Evolutionary conservation across 2,797 vertebrate species (phyloP).

Genomic region (Takifugu ocellatus): DNA sequence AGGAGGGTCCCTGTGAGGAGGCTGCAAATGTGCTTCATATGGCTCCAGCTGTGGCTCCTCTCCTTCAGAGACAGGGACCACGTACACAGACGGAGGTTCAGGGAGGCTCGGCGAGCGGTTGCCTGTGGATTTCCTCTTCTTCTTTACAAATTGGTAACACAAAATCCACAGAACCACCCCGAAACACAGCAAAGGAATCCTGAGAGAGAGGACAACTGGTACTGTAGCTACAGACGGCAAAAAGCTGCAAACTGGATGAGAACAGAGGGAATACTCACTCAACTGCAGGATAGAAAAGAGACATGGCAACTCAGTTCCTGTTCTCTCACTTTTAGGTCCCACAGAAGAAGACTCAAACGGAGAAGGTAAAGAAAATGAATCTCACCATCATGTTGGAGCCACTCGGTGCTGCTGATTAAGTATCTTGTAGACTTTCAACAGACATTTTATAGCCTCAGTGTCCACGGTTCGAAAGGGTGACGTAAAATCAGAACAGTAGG

Average conservation of each 20-base stretch:
- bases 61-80: constrained; percentile 36
- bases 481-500: constrained; percentile 10
- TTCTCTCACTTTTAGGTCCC: background rate
- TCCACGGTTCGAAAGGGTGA: constrained; percentile 33
- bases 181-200: constrained; percentile 20
- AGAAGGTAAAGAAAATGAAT: constrained; percentile 4
- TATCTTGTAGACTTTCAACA: constrained; percentile 14
- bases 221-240: background rate
- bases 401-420: constrained; percentile 1
- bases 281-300: background rate
- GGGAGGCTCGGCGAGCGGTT: background rate
- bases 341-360: too few species aligned
- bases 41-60: background rate
- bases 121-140: background rate
- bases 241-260: background rate
- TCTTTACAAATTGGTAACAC: constrained; percentile 34
- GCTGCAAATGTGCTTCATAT: constrained; percentile 2
- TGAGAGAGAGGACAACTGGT: constrained; percentile 14
- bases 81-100: constrained; percentile 20
- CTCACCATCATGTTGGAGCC: constrained; percentile 30
- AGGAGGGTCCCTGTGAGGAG: constrained; percentile 12
- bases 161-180: constrained; percentile 17
- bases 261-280: constrained; percentile 33
- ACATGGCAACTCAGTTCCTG: constrained; percentile 6
- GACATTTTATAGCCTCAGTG: constrained; percentile 29